Evolutionary conservation across 2,797 vertebrate genomes (phyloP), one percentile per base, ranked within the genome.

Genomic region (Arctocebus calabarensis): DNA sequence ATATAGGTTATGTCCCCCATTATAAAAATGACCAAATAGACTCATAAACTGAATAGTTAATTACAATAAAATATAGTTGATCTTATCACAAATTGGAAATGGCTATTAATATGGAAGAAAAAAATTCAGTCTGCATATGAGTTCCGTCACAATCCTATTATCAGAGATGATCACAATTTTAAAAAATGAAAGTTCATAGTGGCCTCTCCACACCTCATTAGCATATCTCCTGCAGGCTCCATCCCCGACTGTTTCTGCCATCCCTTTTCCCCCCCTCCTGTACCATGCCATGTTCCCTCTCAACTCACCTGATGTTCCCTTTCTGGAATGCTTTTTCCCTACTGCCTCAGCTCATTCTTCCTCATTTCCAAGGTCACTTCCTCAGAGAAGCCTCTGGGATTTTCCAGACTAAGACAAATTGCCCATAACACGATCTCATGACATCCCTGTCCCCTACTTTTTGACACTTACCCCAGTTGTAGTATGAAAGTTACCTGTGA

Each of bases 61-160:
- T 95, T 91, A 48, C 1, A 82, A 29, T 79, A 29, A 48, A 73
- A 64, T 68, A 71, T 13, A 77, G 6, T 43, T 92, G n/a, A 66
- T 86, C 19, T 62, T 84, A 93, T 77, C 55, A 71, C 45, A 2
- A 94, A 27, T n/a, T 74, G 48, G 4, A 11, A 70, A 59, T 95
- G 48, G 4, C 43, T 74, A 81, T 93, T 45, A 84, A 82, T 74
- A 59, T 71, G 11, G 11, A 92, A 84, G 64, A 92, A 90, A 93
- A 93, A 86, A 88, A 70, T 57, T 93, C 12, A 55, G 22, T 81
- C 70, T 73, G 37, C 12, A 73, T 20, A 32, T 71, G 27, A 78
- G 14, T 90, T 88, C 59, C 45, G 29, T 84, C 34, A 22, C 61
- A 96, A 85, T 90, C 23, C 32, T 62, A 88, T 90, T 79, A 52